A percentile compares a stretch with the other conserved stretches of the same genome.
Conservation (phyloP, 2,113 vertebrate species). For the Gallinago media region DNA sequence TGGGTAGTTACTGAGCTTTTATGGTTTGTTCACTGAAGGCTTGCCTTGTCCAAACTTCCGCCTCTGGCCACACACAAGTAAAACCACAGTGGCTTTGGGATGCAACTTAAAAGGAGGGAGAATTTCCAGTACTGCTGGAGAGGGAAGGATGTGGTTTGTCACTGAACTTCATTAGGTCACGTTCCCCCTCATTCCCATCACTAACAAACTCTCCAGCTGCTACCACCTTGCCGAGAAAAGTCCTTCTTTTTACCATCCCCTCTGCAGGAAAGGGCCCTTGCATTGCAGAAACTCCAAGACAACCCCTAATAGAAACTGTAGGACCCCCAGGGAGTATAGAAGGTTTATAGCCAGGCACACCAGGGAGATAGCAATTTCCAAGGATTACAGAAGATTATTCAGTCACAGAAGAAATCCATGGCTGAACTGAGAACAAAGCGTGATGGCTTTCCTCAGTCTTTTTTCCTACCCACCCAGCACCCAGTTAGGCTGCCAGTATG, state of each 20-base stretch:
- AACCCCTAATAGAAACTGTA: not conserved
- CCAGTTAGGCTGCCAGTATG: not conserved
- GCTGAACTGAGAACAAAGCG: not conserved
- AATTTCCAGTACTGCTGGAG: not conserved
- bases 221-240: not conserved
- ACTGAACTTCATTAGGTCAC: not conserved
- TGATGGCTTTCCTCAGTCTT: not conserved
- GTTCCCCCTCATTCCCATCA: not conserved
- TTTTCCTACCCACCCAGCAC: not conserved
- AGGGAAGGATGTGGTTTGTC: not conserved
- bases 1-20: not conserved
- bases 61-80: not conserved
- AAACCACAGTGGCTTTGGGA: not conserved
- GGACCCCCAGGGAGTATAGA: not conserved
- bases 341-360: not conserved
- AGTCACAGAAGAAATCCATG: not conserved
- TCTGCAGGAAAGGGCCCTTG: not conserved
- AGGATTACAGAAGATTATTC: not conserved
- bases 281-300: not conserved
- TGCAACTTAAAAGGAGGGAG: not conserved
- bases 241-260: not conserved
- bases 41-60: not conserved
- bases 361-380: not conserved
- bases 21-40: not conserved
- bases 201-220: not conserved